These are phyloP conservation scores for Corydoras sp. DNA, from an alignment of 2,113 vertebrate species.

Conservation along the genomic window DNA sequence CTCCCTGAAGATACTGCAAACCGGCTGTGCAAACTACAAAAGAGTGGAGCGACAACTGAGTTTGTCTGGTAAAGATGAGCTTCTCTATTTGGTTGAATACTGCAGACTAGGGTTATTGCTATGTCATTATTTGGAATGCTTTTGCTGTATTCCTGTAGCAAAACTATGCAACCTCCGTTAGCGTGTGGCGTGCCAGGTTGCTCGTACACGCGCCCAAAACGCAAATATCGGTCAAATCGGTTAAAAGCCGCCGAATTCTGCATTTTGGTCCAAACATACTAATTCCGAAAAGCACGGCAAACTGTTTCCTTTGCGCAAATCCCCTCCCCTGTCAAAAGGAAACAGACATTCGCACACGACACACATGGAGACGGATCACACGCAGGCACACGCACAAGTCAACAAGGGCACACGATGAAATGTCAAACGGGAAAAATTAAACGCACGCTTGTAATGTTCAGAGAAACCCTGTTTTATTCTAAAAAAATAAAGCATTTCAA, in stretches of 20 bases:
- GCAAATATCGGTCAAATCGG: background rate
- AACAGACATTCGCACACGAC: background rate
- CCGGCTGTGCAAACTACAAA: slow-evolving; percentile 48
- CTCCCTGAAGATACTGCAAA: slow-evolving; percentile 63
- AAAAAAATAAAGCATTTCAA: slow-evolving; percentile 71
- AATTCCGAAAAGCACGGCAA: slow-evolving; percentile 18
- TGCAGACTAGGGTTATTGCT: slow-evolving; percentile 60
- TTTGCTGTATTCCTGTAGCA: slow-evolving; percentile 46
- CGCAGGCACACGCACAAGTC: background rate
- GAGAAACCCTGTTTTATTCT: slow-evolving; percentile 72
- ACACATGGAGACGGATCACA: background rate
- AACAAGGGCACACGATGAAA: background rate
- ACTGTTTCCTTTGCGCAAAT: slow-evolving; percentile 8
- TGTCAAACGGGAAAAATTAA: slow-evolving; percentile 42
- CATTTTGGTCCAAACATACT: slow-evolving; percentile 31
- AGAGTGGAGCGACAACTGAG: slow-evolving; percentile 7
- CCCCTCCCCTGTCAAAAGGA: background rate
- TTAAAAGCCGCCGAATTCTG: too few relatives aligned
- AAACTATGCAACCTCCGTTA: slow-evolving; percentile 30
- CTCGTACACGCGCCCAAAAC: background rate
- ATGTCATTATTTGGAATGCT: slow-evolving; percentile 45
- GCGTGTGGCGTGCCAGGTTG: background rate
- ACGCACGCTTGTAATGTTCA: slow-evolving; percentile 61
- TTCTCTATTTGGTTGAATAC: slow-evolving; percentile 39
- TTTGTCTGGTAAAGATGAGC: slow-evolving; percentile 8